A percentile compares a stretch with the other conserved stretches of the same genome.
These are phyloP conservation scores for Elaphurus davidianus DNA, from an alignment of 2,113 vertebrate species.

Conservation along the genomic window DNA sequence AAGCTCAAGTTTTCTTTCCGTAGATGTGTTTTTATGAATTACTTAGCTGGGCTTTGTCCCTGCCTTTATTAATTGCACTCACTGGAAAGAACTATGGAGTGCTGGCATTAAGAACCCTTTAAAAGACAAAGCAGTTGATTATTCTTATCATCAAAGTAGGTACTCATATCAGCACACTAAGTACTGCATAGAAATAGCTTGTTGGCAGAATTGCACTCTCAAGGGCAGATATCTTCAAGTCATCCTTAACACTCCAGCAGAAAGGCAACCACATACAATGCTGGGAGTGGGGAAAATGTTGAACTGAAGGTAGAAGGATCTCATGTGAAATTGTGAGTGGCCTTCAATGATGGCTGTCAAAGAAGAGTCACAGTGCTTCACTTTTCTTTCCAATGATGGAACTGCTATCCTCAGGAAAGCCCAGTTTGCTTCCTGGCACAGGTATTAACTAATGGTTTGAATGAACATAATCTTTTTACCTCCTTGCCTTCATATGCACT, in stretches of 20 bases:
- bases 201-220: constrained; percentile 10
- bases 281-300: not conserved
- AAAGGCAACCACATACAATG: not conserved
- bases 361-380: not conserved
- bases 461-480: not conserved
- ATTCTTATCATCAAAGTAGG: constrained; percentile 11
- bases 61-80: constrained; percentile 19
- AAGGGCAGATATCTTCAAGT: constrained; percentile 29
- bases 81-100: not conserved
- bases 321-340: not conserved
- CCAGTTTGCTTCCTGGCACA: not conserved
- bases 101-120: constrained; percentile 45
- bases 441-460: not conserved
- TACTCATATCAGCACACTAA: not conserved
- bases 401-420: not conserved
- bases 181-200: not conserved
- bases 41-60: not conserved
- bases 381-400: not conserved
- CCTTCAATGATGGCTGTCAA: not conserved
- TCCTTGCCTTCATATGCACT: not conserved
- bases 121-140: constrained; percentile 53
- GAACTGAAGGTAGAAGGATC: not conserved
- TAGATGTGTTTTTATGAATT: constrained; percentile 13
- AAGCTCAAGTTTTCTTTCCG: not conserved
- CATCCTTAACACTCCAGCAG: not conserved